These are phyloP conservation scores for Dicranocentrus wangi DNA, from an alignment of 2,888 invertebrate species.

Conservation along the genomic window DNA sequence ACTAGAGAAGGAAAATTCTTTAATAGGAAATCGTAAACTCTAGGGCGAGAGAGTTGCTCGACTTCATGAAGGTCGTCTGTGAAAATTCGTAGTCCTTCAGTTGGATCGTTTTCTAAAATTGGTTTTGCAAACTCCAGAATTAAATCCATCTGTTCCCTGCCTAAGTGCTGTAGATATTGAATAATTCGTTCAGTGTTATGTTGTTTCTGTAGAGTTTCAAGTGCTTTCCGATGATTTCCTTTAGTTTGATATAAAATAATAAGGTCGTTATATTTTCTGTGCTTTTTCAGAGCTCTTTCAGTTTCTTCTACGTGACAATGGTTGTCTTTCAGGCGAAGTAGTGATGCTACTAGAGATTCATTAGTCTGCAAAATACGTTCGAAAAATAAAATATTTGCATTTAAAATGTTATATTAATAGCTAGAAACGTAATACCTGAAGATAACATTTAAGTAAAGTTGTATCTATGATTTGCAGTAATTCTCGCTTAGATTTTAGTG, in stretches of 20 bases:
- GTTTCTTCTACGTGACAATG: conserved; percentile 95
- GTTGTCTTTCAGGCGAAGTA: conserved; percentile 87
- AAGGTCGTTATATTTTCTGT: conserved; percentile 92
- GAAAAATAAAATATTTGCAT: too few species aligned
- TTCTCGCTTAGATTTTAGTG: conserved; percentile 79
- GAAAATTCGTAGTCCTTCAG: conserved; percentile 91
- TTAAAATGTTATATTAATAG: too few species aligned
- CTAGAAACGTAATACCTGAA: conserved; percentile 84
- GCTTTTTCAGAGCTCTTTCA: conserved; percentile 88
- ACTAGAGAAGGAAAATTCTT: conserved; percentile 86
- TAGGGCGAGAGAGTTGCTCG: conserved; percentile 89
- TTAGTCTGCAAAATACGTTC: conserved; percentile 84
- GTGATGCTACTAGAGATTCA: conserved; percentile 92
- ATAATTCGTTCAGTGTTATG: conserved; percentile 87
- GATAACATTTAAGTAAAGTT: conserved; percentile 95
- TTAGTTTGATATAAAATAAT: conserved; percentile 97
- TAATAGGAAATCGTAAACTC: conserved; percentile 91
- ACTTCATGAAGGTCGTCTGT: conserved; percentile 88
- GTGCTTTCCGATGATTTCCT: conserved; percentile 85
- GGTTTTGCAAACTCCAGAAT: conserved; percentile 96
- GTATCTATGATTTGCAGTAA: conserved; percentile 96
- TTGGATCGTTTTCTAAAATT: conserved; percentile 89
- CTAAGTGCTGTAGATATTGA: conserved; percentile 88
- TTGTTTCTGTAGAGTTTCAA: conserved; percentile 88
- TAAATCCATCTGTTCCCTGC: conserved; percentile 85